Evolutionary conservation across 2,113 vertebrate genomes (phyloP), one percentile per base, ranked within the genome.

Genomic region (Phainopepla nitens): DNA sequence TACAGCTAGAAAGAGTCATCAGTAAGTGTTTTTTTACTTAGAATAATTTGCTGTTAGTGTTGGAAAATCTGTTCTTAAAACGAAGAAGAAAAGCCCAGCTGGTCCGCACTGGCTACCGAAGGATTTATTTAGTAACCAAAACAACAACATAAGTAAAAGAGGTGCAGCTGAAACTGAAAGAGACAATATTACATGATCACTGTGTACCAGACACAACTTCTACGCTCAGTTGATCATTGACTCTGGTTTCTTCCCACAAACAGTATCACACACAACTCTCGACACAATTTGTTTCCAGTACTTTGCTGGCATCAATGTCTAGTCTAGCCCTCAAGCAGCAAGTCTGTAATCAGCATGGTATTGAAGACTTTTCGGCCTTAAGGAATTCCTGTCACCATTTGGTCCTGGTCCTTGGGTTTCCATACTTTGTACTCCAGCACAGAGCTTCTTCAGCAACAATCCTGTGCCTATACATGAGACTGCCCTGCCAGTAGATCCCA

Each of bases 381-480:
- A 45, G 28, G 71, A 93, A 62, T 35, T 50, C 39, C 27, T 56
- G 13, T 33, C 15, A 49, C 10, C 19, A 16, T 79, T 77, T 88
- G 13, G 7, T 64, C 27, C 33, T 45, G 45, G 36, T 25, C 23
- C 9, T 24, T 81, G 24, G 10, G 15, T 69, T 83, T 66, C 42
- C 4, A 2, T 6, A n/a, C 22, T 70, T 65, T 27, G 14, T 51
- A 31, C 8, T 31, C 24, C 27, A 89, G 35, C 12, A 31, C 22
- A 71, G 18, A n/a, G 31, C 41, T 82, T 19, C 19, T 53, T 45
- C 31, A 73, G 33, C 24, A 76, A 33, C 2, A 3, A 53, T 21
- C 13, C 0, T 0, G 18, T 28, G 11, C 28, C 41, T 53, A 0
- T 18, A 22, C 25, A 14, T 11, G 8, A 91, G 13, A 39, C 53